Evolutionary conservation across 2,888 invertebrate genomes (phyloP), one percentile per base, ranked within the genome.

Genomic region (Drosophila lacicola): DNA sequence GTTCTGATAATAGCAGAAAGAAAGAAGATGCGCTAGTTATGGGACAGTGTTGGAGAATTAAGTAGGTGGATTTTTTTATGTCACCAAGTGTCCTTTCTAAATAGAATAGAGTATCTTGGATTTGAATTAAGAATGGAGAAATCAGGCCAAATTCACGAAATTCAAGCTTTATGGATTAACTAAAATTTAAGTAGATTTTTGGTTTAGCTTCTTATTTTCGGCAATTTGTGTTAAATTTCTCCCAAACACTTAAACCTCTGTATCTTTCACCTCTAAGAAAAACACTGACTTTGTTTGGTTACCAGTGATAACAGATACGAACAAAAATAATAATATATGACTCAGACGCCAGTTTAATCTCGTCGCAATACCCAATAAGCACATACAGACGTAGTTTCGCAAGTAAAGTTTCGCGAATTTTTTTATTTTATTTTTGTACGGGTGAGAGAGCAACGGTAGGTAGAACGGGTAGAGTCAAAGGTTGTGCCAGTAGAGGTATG

Each of bases 301-400:
- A 42, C 14, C 34, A 19, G 49, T n/a, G n/a, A 55, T 36, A 63
- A 25, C 41, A 46, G 8, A 39, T 37, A 25, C 25, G 56, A 11
- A 11, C 3, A 17, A 56, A 46, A 56, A 46, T 56, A 21, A 54
- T 25, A 54, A 14, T 17, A 13, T 63, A 34, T 63, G 14, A 54
- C 47, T 10, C 14, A 63, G 21, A n/a, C 11, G n/a, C 66, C 66
- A 21, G 67, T 55, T 42, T 67, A 17, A 44, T 25, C 13, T 67
- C 29, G 49, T 61, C 61, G 2, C 25, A 49, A 25, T 34, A 49
- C 44, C 11, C 45, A 8, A 60, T 55, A 34, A 68, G 25, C 14
- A 10, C 62, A 68, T 14, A 53, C 57, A 8, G 62, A 62, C n/a
- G n/a, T n/a, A n/a, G n/a, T n/a, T n/a, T n/a, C 33, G 62, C 62